Percentiles rank a stretch among this genome's conserved stretches.
phyloP scores from a whole-genome alignment of 2,888 invertebrate genomes.

The Meandrusa payeni region DNA sequence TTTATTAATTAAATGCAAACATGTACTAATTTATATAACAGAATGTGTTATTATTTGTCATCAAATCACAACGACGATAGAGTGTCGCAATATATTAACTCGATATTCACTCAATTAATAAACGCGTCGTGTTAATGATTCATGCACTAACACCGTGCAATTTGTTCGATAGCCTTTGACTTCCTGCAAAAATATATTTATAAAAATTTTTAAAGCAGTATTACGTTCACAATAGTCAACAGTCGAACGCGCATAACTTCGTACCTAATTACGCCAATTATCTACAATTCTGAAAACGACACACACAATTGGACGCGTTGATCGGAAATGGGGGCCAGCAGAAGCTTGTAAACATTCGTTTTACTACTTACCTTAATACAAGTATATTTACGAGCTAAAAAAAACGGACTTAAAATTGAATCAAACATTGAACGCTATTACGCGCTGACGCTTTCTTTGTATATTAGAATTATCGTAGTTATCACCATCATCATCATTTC shows the following conservation, averaged over 20 bases:
- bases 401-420: too few species aligned
- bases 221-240: slow-evolving; percentile 6
- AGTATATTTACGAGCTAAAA: too few species aligned
- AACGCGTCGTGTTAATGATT: slow-evolving; percentile 19
- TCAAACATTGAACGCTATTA: too few species aligned
- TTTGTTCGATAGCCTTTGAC: slow-evolving; percentile 27
- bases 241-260: slow-evolving; percentile 17
- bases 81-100: slow-evolving; percentile 20
- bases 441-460: too few species aligned
- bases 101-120: slow-evolving; percentile 25
- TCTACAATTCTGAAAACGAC: slow-evolving; percentile 7
- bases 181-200: slow-evolving; percentile 25
- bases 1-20: slow-evolving; percentile 23
- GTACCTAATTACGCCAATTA: slow-evolving; percentile 20
- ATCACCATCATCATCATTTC: too few species aligned
- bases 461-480: too few species aligned
- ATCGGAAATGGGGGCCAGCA: slow-evolving; percentile 1
- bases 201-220: slow-evolving; percentile 6
- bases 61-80: slow-evolving; percentile 20
- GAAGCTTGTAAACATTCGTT: slow-evolving; percentile 5
- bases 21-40: slow-evolving; percentile 20
- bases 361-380: neutral
- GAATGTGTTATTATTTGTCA: slow-evolving; percentile 23
- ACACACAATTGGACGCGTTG: slow-evolving; percentile 12
- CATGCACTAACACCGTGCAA: slow-evolving; percentile 30